Percentiles rank a stretch among this genome's conserved stretches.
Evolutionary conservation across 2,113 vertebrate genomes (phyloP).

Genomic region (Crotalus viridis): DNA sequence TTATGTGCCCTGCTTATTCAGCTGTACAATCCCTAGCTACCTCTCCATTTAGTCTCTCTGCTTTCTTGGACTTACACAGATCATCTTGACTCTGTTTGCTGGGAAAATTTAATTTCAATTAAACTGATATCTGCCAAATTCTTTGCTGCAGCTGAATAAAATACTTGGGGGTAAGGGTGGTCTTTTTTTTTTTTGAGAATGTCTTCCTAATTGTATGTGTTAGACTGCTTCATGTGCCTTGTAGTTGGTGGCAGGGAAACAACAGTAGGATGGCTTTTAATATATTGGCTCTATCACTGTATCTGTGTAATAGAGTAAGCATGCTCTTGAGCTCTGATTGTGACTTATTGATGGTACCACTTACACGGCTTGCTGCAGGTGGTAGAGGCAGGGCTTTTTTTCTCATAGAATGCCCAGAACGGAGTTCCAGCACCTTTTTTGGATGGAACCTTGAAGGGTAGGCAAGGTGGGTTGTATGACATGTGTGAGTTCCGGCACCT

Average conservation of each 20-base stretch:
- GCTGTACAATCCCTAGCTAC: background rate
- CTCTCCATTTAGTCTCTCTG: background rate
- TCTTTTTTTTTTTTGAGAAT: background rate
- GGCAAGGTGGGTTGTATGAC: too few relatives aligned
- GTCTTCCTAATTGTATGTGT: background rate
- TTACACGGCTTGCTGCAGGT: background rate
- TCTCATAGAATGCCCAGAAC: too few relatives aligned
- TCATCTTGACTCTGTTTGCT: background rate
- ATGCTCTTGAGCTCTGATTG: background rate
- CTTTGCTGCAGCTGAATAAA: too few relatives aligned
- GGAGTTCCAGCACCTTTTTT: too few relatives aligned
- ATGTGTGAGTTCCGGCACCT: too few relatives aligned
- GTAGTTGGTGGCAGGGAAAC: background rate
- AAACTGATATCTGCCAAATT: background rate
- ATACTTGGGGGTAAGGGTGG: background rate
- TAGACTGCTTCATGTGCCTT: background rate
- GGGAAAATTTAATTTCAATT: background rate
- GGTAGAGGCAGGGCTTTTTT: background rate
- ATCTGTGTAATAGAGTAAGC: background rate
- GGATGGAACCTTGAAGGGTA: too few relatives aligned
- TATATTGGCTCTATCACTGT: background rate
- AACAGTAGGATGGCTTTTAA: background rate
- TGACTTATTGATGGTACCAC: background rate
- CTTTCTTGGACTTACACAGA: background rate
- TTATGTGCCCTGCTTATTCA: background rate